Percentiles rank a stretch among this genome's conserved stretches.
Evolutionary conservation across 2,113 vertebrate genomes (phyloP).

Genomic region (Lonchura striata): DNA sequence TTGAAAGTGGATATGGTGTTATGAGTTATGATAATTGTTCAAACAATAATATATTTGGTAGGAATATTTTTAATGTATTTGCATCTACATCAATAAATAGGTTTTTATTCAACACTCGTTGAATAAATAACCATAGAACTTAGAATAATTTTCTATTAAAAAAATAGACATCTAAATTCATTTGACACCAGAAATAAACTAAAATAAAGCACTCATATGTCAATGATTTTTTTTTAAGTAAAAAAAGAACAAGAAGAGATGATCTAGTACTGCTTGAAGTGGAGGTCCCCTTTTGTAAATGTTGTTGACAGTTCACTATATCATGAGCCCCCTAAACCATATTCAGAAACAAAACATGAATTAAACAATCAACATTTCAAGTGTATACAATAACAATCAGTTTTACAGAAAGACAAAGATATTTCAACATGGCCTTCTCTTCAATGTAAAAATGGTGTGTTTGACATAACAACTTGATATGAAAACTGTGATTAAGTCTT

Average conservation of each 20-base stretch:
- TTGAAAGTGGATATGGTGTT: not conserved
- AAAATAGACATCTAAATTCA: not conserved
- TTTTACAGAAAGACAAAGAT: not conserved
- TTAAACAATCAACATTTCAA: not conserved
- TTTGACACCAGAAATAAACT: not conserved
- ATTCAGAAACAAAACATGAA: not conserved
- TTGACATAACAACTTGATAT: not conserved
- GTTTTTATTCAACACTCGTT: not conserved
- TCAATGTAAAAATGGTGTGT: not conserved
- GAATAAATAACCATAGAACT: not conserved
- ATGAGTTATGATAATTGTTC: not conserved
- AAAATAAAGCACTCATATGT: not conserved
- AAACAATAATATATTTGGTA: not conserved
- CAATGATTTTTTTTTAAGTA: not conserved
- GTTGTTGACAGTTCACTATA: not conserved
- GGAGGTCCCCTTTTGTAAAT: not conserved
- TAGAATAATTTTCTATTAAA: not conserved
- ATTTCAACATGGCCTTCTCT: not conserved
- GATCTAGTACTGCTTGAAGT: not conserved
- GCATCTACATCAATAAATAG: not conserved
- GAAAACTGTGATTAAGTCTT: not conserved
- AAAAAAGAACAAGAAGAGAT: not conserved
- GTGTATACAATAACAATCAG: not conserved
- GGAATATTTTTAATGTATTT: not conserved
- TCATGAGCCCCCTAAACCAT: not conserved